phyloP scores from a whole-genome alignment of 2,797 vertebrate genomes.

The Orientallactaga sibirica region DNA sequence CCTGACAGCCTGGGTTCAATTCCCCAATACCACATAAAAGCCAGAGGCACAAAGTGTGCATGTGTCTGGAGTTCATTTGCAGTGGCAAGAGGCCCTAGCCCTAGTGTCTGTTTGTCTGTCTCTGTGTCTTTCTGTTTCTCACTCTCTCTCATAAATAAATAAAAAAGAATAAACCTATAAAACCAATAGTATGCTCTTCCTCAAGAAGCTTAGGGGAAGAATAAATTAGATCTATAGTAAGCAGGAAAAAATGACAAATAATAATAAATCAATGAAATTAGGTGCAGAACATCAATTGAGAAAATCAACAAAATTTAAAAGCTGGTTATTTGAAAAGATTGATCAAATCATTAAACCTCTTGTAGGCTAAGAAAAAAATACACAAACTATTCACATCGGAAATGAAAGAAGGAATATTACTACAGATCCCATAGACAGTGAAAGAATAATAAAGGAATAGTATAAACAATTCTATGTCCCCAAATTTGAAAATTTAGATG shows the following conservation, averaged over 20 bases:
- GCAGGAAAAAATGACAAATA: neutral
- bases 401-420: neutral
- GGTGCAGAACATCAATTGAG: neutral
- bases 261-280: neutral
- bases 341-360: neutral
- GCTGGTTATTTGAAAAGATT: neutral
- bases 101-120: no score
- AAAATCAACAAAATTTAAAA: conserved; percentile 24
- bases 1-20: no score
- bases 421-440: neutral
- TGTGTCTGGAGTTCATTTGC: no score
- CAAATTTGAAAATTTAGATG: neutral
- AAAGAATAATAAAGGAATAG: neutral
- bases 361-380: neutral
- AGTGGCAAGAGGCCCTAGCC: no score
- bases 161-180: neutral
- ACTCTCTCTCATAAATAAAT: no score
- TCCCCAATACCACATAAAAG: no score
- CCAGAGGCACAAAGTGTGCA: no score
- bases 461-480: neutral
- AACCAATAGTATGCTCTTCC: neutral
- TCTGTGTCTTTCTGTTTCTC: no score
- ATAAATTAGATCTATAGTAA: neutral
- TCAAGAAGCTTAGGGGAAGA: neutral
- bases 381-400: neutral